Percentiles rank a stretch among this genome's conserved stretches.
Conservation (phyloP, 1,140 invertebrate species). For the Drosophila saltans region DNA sequence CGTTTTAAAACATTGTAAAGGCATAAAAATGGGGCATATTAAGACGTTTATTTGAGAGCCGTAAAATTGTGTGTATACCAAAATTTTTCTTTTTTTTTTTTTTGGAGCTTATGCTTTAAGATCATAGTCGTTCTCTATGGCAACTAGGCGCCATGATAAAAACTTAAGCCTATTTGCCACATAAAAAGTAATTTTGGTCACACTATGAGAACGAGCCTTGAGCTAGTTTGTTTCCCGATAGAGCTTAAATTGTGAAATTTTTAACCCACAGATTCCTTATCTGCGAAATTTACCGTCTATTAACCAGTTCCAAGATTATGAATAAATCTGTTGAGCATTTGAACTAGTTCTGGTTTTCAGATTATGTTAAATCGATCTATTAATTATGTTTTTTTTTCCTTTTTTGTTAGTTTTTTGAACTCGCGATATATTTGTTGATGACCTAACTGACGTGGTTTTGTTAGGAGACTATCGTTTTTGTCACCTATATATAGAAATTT, state of each 20-base stretch:
- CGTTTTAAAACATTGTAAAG: not conserved
- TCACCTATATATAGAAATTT: too few relatives aligned
- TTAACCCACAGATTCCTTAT: too few relatives aligned
- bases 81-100: not conserved
- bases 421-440: too few relatives aligned
- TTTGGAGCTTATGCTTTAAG: not conserved
- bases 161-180: not conserved
- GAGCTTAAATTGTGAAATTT: too few relatives aligned
- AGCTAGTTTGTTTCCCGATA: not conserved
- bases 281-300: too few relatives aligned
- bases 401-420: not conserved
- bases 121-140: not conserved
- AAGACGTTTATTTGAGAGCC: not conserved
- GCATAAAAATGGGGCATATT: not conserved
- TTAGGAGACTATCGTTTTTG: too few relatives aligned
- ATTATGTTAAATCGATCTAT: too few relatives aligned
- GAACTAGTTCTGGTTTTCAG: too few relatives aligned
- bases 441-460: too few relatives aligned
- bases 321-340: too few relatives aligned
- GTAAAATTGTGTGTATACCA: not conserved
- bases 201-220: not conserved
- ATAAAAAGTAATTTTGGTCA: not conserved
- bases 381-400: not conserved
- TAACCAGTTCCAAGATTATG: too few relatives aligned
- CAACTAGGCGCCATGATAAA: conserved; percentile 3